Conservation (phyloP, 1,140 invertebrate species). For the Stegodyphus mimosarum region DNA sequence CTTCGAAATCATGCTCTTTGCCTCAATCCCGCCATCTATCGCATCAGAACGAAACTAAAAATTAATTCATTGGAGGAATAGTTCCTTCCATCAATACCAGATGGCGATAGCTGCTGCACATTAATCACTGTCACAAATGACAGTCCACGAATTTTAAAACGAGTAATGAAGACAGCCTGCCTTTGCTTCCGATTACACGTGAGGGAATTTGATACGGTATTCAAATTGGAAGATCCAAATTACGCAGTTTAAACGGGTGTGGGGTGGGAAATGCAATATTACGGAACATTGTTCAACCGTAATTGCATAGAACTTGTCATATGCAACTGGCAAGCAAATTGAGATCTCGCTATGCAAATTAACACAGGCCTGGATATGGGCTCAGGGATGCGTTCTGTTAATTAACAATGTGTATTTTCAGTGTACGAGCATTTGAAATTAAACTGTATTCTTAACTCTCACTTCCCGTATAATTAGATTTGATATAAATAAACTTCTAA, state of each 20-base stretch:
- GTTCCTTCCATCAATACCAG: not conserved
- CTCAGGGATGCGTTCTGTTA: not conserved
- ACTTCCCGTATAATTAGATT: no score
- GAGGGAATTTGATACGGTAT: slow-evolving; percentile 50
- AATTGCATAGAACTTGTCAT: slow-evolving; percentile 39
- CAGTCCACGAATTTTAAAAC: slow-evolving; percentile 60
- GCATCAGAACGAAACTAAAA: not conserved
- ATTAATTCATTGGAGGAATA: not conserved
- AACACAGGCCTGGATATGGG: not conserved
- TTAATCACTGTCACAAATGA: slow-evolving; percentile 60
- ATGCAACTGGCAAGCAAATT: slow-evolving; percentile 19
- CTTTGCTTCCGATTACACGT: slow-evolving; percentile 39
- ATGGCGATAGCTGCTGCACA: slow-evolving; percentile 33
- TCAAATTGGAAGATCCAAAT: slow-evolving; percentile 50
- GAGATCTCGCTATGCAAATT: slow-evolving; percentile 27
- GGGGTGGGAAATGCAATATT: slow-evolving; percentile 27
- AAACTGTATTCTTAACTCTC: not conserved
- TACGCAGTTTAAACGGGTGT: slow-evolving; percentile 19
- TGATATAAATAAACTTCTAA: no score
- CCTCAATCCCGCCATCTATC: slow-evolving; percentile 37
- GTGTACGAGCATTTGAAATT: not conserved
- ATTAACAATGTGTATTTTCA: not conserved
- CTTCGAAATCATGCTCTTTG: not conserved
- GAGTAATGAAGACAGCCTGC: slow-evolving; percentile 42
- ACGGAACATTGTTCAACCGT: slow-evolving; percentile 41